Evolutionary conservation across 2,888 invertebrate genomes (phyloP), one percentile per base, ranked within the genome.

Genomic region (Gasteruption jaculator): DNA sequence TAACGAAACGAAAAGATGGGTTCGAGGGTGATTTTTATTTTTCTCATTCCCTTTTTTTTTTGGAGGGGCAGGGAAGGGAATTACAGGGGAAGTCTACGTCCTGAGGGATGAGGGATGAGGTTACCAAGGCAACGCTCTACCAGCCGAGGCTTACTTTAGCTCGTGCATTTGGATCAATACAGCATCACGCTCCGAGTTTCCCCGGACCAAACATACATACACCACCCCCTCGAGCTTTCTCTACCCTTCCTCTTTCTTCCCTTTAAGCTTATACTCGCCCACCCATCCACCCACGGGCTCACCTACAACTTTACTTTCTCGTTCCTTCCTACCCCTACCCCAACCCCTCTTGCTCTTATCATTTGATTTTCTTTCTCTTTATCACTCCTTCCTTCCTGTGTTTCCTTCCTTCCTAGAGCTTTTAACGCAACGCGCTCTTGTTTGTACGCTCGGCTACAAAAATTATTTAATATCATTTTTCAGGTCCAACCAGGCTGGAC

Each of bases 141-240:
- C 53, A 51, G 56, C 58, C 53, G 54, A 55, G 60, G 65, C 63
- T 65, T 65, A 63, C 61, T 67, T 67, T 63, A 64, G 67, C 65
- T 55, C 56, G 51, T 55, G 49, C 54, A 52, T 49, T 49, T 58
- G 64, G 69, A 69, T 69, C 69, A 69, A 69, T 69, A 69, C 68
- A 69, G 69, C 69, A 67, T 69, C 68, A 61, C 54, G n/a, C 58
- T 60, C 45, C 48, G 52, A 53, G 59, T 56, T 63, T n/a, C n/a
- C 69, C 68, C 67, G 68, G 67, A 66, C 69, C 65, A 66, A 65
- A 65, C 60, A 61, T 65, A 60, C 56, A 59, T 59, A 52, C 55
- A 48, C 47, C 56, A 51, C 47, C 50, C 47, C 14, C 40, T 20
- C 22, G 32, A 14, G 29, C 45, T 18, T 19, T 36, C 11, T 35